phyloP scores from a whole-genome alignment of 2,888 invertebrate species.

The Eupithecia pulchellata region DNA sequence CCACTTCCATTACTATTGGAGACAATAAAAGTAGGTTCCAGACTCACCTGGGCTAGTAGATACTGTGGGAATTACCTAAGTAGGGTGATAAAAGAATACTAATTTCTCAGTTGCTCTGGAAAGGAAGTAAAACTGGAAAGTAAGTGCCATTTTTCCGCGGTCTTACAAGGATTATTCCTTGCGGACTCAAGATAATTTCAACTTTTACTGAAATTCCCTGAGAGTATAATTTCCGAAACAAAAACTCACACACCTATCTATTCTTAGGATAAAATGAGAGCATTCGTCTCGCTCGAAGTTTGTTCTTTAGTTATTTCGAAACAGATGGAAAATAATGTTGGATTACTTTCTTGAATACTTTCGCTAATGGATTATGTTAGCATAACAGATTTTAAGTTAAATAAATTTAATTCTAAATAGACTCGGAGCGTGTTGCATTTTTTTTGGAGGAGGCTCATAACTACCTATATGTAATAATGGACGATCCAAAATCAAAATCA shows the following conservation, averaged over 20 bases:
- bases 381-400: not conserved
- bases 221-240: constrained; percentile 33
- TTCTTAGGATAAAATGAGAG: constrained; percentile 21
- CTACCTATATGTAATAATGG: no score
- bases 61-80: constrained; percentile 35
- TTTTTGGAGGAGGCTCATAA: not conserved
- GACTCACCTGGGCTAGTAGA: constrained; percentile 3
- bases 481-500: no score
- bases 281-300: constrained; percentile 32
- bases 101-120: constrained; percentile 33
- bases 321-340: constrained; percentile 12
- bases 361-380: not conserved
- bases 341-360: constrained; percentile 11
- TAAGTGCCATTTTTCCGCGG: constrained; percentile 34
- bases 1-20: constrained; percentile 32
- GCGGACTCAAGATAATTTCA: constrained; percentile 41
- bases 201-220: constrained; percentile 38
- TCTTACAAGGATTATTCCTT: constrained; percentile 40
- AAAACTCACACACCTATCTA: constrained; percentile 29
- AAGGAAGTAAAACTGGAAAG: constrained; percentile 34
- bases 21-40: constrained; percentile 39
- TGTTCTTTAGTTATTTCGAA: constrained; percentile 19
- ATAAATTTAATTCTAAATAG: not conserved
- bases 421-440: not conserved
- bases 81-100: constrained; percentile 39